Evolutionary conservation across 2,888 invertebrate species (phyloP).

Genomic region (Lamproptera curius): DNA sequence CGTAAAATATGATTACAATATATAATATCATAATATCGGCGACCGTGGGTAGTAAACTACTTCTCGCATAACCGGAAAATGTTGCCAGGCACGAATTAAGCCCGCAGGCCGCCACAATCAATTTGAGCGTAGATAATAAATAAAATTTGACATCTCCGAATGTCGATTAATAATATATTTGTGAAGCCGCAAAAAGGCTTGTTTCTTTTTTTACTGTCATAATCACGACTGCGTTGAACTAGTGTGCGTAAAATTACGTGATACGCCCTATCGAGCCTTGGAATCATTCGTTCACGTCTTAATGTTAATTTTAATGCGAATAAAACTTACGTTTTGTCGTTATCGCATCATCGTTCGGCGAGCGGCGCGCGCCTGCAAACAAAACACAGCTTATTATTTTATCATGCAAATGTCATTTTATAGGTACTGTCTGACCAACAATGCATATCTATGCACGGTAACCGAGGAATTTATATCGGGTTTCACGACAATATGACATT

Average conservation of each 20-base stretch:
- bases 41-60: background rate
- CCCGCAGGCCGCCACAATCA: background rate
- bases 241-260: constrained; percentile 7
- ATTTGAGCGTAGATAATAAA: background rate
- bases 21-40: no score
- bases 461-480: no score
- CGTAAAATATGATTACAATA: no score
- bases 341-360: constrained; percentile 6
- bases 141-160: background rate
- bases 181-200: background rate
- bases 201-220: background rate
- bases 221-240: background rate
- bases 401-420: no score
- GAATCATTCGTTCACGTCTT: constrained; percentile 8
- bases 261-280: constrained; percentile 6
- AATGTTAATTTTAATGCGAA: constrained; percentile 13
- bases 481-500: no score
- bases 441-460: no score
- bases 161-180: background rate
- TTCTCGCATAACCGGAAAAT: background rate
- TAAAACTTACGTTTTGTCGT: constrained; percentile 16
- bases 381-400: background rate
- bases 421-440: no score
- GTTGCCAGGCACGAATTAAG: background rate
- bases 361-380: constrained; percentile 11